Base-by-base conservation (phyloP, 1,140 invertebrate genomes). In the Proctacanthus coquilletti region DNA sequence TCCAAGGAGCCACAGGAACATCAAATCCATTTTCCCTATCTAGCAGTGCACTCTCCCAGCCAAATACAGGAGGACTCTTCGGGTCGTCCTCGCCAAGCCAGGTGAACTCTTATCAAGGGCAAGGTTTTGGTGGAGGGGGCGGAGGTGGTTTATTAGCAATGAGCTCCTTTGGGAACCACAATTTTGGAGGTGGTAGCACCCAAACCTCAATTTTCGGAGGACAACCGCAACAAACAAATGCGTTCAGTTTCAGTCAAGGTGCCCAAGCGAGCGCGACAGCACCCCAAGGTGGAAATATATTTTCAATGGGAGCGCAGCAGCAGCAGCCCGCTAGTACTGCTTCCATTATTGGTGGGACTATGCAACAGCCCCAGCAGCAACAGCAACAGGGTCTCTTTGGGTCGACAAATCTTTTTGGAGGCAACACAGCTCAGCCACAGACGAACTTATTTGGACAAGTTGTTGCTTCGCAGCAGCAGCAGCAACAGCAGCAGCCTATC, bases 41-140 rank as follows among this genome's bases (percentile, higher is more conserved):
- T 41, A 44, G 42, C 31, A 42, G 2, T 40, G 36, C 36, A 5
- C 36, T 2, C 27, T 34, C 14, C 13, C 29, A 21, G 17, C 31
- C 32, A 18, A 17, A 14, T 23, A 34, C 11, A 14, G 38, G n/a
- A n/a, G n/a, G n/a, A n/a, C n/a, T n/a, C n/a, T n/a, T n/a, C n/a
- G n/a, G n/a, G n/a, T n/a, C n/a, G n/a, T n/a, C n/a, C n/a, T n/a
- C n/a, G n/a, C n/a, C n/a, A n/a, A n/a, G n/a, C n/a, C 20, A 1
- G 15, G 34, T 2, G 45, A 29, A 9, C 20, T 44, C 2, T 36
- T 53, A n/a, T 52, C 52, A 15, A 33, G 32, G 51, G 27, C 39
- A 46, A 6, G 38, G 46, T 0, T 8, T 36, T 1, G 32, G 30
- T 34, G 21, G 20, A 9, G 20, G n/a, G 13, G 23, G 13, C 35